A percentile compares a stretch with the other conserved stretches of the same genome.
Evolutionary conservation across 2,113 vertebrate species (phyloP).

Genomic region (Laterallus jamaicensis): DNA sequence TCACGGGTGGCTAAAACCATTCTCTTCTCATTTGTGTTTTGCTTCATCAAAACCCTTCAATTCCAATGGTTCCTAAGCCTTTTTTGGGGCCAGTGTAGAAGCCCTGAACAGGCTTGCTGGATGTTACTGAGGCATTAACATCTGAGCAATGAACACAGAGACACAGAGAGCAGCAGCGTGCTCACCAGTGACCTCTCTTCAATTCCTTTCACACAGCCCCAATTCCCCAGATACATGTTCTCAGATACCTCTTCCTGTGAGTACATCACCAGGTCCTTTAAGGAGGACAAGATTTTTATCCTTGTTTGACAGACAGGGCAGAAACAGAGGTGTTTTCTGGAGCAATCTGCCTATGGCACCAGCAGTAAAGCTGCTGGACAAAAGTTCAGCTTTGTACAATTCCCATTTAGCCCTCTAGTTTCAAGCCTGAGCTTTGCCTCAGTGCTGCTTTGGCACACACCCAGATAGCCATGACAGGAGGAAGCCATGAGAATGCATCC

Average conservation of each 20-base stretch:
- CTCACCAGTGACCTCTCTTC: neutral
- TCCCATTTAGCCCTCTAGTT: neutral
- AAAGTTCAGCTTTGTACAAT: neutral
- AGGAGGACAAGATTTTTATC: neutral
- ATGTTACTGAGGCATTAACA: neutral
- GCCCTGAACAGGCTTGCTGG: neutral
- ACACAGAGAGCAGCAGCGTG: rapidly evolving
- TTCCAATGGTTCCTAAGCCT: neutral
- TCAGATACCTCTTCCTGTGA: neutral
- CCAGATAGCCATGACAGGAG: neutral
- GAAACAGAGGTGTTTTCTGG: neutral
- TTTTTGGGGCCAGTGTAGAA: neutral
- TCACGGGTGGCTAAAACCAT: neutral
- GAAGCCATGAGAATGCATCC: rapidly evolving
- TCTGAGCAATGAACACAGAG: neutral
- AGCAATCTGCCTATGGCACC: neutral
- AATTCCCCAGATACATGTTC: neutral
- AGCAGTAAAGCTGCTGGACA: neutral
- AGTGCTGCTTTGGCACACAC: neutral
- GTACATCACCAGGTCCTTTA: neutral
- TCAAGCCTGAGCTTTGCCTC: neutral
- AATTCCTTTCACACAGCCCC: neutral
- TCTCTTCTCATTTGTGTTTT: neutral
- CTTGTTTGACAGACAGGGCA: neutral
- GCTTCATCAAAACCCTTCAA: neutral